These are phyloP conservation scores for Simalia tracyae DNA, from an alignment of 2,797 vertebrate species.

Conservation along the genomic window DNA sequence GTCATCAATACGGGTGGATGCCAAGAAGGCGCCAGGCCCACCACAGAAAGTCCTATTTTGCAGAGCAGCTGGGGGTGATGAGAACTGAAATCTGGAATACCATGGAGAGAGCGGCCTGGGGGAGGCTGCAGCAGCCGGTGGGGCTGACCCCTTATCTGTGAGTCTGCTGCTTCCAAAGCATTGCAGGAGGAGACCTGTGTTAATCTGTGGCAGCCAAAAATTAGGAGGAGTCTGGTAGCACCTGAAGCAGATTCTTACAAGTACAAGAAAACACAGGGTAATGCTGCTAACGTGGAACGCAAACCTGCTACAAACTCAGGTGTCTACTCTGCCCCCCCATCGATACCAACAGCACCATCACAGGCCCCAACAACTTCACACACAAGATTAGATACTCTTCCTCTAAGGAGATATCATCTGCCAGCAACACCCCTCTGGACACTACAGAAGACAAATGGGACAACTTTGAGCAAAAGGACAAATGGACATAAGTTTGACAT, in stretches of 20 bases:
- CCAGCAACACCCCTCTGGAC: not conserved
- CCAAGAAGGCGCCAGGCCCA: not conserved
- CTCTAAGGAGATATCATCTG: not conserved
- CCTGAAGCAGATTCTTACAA: not conserved
- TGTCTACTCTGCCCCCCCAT: not conserved
- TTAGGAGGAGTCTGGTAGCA: not conserved
- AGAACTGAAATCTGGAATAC: not conserved
- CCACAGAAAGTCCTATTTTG: not conserved
- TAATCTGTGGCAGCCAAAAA: not conserved
- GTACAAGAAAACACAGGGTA: not conserved
- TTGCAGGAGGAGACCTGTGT: not conserved
- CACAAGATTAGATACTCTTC: not conserved
- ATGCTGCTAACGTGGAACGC: not conserved
- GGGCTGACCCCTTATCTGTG: not conserved
- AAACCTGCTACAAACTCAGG: not conserved
- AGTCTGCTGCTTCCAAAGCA: not conserved
- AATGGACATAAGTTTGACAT: not conserved
- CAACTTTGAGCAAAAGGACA: not conserved
- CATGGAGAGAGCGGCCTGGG: not conserved
- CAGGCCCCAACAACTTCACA: not conserved
- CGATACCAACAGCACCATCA: not conserved
- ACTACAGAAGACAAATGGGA: not conserved
- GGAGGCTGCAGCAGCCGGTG: not conserved
- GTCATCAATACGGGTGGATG: not conserved
- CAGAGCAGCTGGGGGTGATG: not conserved